Evolutionary conservation across 2,797 vertebrate species (phyloP), one percentile per base, ranked within the genome.

Genomic region (Chiroxiphia lanceolata): DNA sequence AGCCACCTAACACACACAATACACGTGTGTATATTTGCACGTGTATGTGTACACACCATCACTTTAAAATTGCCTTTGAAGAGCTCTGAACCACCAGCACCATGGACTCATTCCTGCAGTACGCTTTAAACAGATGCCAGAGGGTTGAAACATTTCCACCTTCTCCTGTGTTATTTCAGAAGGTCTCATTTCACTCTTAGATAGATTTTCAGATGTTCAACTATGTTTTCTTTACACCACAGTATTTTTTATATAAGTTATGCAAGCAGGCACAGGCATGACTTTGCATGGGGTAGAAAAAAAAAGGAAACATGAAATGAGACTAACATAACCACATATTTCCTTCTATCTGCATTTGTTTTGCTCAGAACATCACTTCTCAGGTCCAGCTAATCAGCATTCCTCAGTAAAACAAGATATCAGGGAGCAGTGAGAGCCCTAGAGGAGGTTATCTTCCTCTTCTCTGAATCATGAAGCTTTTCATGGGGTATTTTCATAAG

Each of bases 381-480:
- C 54, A 25, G 57, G 64, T 51, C 76, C 48, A 65, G 27, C 47
- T 78, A 80, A 85, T 83, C 65, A 57, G 40, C 38, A 71, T 70
- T 80, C 82, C 78, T 68, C 79, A 89, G 83, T 57, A 91, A 88
- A 93, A 88, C 65, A 71, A 71, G 61, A 8, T 75, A 90, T 13
- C 50, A 69, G 70, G n/a, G 70, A 81, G 25, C 47, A 90, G 57
- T 7, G 2, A 88, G 80, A 79, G 50, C 70, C 67, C 51, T 72
- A 79, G 67, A 91, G 54, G 63, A 68, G 14, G 75, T 95, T 96
- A 64, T 83, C 79, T 92, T 93, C 51, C 33, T 79, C 63, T 67
- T 87, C 36, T 70, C 81, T 12, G 18, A 77, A 85, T 68, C 38
- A 8, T 2, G 12, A 83, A 89, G 92, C 50, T 68, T 85, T 87